A percentile compares a stretch with the other conserved stretches of the same genome.
phyloP scores from a whole-genome alignment of 2,797 vertebrate species.

The Tolypeutes matacus region DNA sequence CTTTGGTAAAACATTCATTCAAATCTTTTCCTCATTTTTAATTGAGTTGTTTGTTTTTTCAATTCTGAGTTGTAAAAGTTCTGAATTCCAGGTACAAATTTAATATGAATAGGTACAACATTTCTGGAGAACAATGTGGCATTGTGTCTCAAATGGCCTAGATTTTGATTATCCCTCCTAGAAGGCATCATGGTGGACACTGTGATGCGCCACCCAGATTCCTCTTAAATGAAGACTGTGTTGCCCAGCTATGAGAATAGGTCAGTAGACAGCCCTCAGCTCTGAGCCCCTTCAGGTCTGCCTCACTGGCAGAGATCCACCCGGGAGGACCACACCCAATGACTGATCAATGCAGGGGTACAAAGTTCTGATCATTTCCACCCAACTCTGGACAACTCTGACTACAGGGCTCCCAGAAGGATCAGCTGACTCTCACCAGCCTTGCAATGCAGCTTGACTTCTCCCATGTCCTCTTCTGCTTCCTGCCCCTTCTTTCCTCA shows the following conservation, averaged over 20 bases:
- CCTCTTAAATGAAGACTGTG: not conserved
- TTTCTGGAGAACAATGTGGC: not conserved
- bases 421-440: not conserved
- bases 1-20: constrained; percentile 22
- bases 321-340: not conserved
- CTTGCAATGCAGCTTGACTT: not conserved
- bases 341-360: not conserved
- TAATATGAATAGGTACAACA: not conserved
- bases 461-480: not conserved
- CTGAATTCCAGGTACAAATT: constrained; percentile 31
- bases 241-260: not conserved
- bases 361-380: not conserved
- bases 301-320: not conserved
- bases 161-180: not conserved
- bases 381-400: not conserved
- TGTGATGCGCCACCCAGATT: not conserved
- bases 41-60: not conserved
- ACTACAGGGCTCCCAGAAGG: not conserved
- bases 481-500: not conserved
- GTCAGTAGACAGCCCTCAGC: constrained; percentile 8
- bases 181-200: not conserved
- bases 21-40: constrained; percentile 18
- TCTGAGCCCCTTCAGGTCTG: not conserved
- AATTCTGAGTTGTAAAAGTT: constrained; percentile 17
- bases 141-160: constrained; percentile 38